Evolutionary conservation across 2,113 vertebrate genomes (phyloP), one percentile per base, ranked within the genome.

Genomic region (Piaya cayana): DNA sequence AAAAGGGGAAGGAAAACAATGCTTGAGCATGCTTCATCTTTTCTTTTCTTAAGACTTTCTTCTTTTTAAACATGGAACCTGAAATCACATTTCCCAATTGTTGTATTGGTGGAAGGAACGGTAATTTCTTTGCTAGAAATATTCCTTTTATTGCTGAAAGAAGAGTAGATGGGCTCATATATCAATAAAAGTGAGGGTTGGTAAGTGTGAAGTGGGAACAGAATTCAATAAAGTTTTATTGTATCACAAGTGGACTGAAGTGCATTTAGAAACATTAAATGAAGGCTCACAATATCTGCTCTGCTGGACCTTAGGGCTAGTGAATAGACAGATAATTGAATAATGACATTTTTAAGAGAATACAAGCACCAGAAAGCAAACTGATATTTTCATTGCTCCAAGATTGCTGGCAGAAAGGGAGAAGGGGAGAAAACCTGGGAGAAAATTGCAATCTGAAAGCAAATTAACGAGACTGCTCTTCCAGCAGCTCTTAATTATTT

Each of bases 211-310:
- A 92, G 53, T 42, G 94, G 86, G 93, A 96, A 49, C 94, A 94
- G 96, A 93, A 95, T 95, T 96, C 85, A 97, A 92, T 85, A 88
- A 94, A 96, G 60, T 95, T 97, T 97, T 82, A 92, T 96, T 96
- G 69, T 92, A 88, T 96, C 88, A 90, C 85, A 87, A 69, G 91
- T 93, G 82, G 78, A 86, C 92, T 89, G 62, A 96, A 94, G 67
- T 93, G 86, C 82, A 85, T 92, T 95, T 96, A 92, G 95, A 97
- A 96, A 88, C 96, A 83, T 94, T 91, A 93, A 95, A 96, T 70
- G 81, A 95, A 95, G 84, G 49, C 8, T 49, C 84, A 67, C 47
- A 91, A 34, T 92, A 93, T 94, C 88, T 96, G 81, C 85, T 96
- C 32, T 8, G 47, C 68, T 94, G 91, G 91, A 91, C 94, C 96